Percentiles rank a stretch among this genome's conserved stretches.
Conservation (phyloP, 2,113 vertebrate genomes). For the Narcine bancroftii region DNA sequence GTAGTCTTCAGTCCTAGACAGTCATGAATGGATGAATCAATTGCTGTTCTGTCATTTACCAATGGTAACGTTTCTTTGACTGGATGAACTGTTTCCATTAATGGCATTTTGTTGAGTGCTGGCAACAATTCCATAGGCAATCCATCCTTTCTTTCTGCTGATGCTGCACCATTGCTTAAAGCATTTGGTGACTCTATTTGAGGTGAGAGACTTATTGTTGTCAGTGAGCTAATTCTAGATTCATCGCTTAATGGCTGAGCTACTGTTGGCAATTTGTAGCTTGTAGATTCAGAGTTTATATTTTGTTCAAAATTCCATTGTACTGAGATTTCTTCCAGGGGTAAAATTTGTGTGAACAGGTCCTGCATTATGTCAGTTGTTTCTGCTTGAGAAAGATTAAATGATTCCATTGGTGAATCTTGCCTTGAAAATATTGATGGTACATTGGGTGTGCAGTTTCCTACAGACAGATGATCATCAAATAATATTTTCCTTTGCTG, state of each 20-base stretch:
- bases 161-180: constrained; percentile 38
- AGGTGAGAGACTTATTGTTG: constrained; percentile 36
- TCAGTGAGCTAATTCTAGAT: constrained; percentile 36
- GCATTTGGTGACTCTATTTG: constrained; percentile 35
- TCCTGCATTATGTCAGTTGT: not conserved
- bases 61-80: not conserved
- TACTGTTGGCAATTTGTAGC: constrained; percentile 40
- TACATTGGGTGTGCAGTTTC: not conserved
- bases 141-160: constrained; percentile 40
- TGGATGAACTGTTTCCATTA: not conserved
- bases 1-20: not conserved
- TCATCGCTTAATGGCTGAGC: constrained; percentile 38
- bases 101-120: constrained; percentile 44
- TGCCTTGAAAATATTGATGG: not conserved
- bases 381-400: not conserved
- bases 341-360: not conserved
- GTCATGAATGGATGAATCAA: not conserved
- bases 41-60: not conserved
- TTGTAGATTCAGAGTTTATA: not conserved
- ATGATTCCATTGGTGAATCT: too few species aligned
- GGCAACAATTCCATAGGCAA: constrained; percentile 43
- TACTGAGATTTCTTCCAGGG: not conserved
- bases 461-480: not conserved
- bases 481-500: too few species aligned
- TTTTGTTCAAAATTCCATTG: not conserved